phyloP scores from a whole-genome alignment of 2,113 vertebrate genomes.

The Heptranchias perlo region DNA sequence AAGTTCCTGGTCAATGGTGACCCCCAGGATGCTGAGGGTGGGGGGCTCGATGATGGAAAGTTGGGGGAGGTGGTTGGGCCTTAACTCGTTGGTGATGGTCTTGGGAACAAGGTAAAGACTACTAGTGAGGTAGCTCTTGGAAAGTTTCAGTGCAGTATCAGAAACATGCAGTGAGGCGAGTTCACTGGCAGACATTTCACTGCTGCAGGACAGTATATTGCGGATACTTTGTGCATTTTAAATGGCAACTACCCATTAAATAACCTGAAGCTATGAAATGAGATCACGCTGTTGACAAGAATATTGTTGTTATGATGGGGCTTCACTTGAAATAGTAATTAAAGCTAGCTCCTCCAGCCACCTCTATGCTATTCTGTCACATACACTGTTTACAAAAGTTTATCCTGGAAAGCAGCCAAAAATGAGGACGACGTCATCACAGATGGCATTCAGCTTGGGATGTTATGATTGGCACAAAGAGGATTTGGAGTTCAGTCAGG shows the following conservation, averaged over 20 bases:
- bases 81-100: not conserved
- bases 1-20: not conserved
- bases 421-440: not conserved
- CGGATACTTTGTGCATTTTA: not conserved
- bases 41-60: not conserved
- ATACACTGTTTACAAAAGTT: not conserved
- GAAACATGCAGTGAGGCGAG: not conserved
- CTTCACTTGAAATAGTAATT: not conserved
- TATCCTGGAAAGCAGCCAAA: not conserved
- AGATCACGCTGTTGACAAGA: not conserved
- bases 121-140: not conserved
- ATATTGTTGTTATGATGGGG: not conserved
- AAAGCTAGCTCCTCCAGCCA: not conserved
- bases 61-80: not conserved
- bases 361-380: too few relatives aligned
- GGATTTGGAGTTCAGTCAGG: not conserved
- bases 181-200: not conserved
- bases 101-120: too few relatives aligned
- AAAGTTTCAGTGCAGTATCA: not conserved
- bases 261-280: not conserved
- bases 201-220: not conserved
- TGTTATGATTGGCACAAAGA: not conserved
- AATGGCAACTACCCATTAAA: not conserved
- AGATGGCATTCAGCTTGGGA: slow-evolving; percentile 8
- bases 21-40: not conserved